Evolutionary conservation across 2,888 invertebrate genomes (phyloP).

Genomic region (Melitaea athalia): DNA sequence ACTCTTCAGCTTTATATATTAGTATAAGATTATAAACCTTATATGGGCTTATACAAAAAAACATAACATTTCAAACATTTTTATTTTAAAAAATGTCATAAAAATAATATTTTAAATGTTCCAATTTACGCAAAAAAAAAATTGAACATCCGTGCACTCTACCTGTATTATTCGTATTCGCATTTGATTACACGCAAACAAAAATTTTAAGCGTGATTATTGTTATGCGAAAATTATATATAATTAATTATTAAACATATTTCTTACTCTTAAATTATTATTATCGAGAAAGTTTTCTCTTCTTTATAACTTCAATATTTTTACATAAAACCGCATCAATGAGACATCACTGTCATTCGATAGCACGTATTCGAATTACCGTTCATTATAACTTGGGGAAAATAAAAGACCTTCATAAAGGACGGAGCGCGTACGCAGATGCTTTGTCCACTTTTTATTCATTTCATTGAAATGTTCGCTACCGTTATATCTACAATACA

Average conservation of each 20-base stretch:
- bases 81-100: too few species aligned
- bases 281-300: not conserved
- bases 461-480: constrained; percentile 60
- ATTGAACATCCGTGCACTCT: too few species aligned
- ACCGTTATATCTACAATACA: constrained; percentile 58
- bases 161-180: too few species aligned
- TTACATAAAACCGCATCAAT: constrained; percentile 43
- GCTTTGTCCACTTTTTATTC: constrained; percentile 72
- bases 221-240: too few species aligned
- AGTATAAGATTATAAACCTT: too few species aligned
- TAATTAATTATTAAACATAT: not conserved
- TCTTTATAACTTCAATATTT: constrained; percentile 37
- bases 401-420: constrained; percentile 67
- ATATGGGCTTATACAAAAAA: too few species aligned
- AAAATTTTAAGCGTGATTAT: not conserved
- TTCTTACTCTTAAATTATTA: not conserved
- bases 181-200: too few species aligned
- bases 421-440: constrained; percentile 64
- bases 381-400: constrained; percentile 54
- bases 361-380: constrained; percentile 49
- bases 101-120: too few species aligned
- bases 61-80: too few species aligned
- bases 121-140: too few species aligned
- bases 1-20: too few species aligned
- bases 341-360: constrained; percentile 42